Base-by-base conservation (phyloP, 2,888 invertebrate genomes). In the Ditula angustiorana region DNA sequence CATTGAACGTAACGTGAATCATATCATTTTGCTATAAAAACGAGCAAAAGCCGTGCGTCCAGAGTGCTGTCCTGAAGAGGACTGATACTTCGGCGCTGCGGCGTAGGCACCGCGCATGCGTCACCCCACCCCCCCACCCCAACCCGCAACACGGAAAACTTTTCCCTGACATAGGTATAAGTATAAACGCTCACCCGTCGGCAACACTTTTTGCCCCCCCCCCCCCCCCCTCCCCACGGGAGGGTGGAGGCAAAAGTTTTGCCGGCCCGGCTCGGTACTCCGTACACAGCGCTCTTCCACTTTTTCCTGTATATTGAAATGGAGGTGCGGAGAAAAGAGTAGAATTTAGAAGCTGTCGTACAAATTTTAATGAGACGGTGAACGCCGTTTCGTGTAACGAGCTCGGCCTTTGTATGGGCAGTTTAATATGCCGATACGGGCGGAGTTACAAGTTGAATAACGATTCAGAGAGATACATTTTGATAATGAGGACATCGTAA, bases 231-330 rank as follows among this genome's bases (percentile, higher is more conserved):
- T 91, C 82, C 19, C 80, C 75, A 61, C 57, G 69, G 73, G 81
- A 85, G 85, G 86, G 79, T 79, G 82, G 87, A 71, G 88, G 88
- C 81, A 90, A 92, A 93, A 92, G 81, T 91, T 92, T 92, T 88
- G 85, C 90, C 86, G 87, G 82, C 90, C 90, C 85, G 80, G 82
- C 87, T 87, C 86, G 80, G 87, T 86, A 83, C 90, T 89, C 87
- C 85, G 89, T 90, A 89, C 88, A 91, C 91, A 90, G 89, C 85
- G 90, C 92, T 91, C 90, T 90, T 91, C 90, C 87, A 92, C 88
- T 92, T 92, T 92, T 92, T 92, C 92, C 92, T 91, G 91, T 92
- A 90, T 89, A 92, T 92, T 92, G 92, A 92, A 92, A 92, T 90
- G 90, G 90, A 92, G 91, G 92, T 90, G 88, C 90, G 84, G 90